Base-by-base conservation (phyloP, 1,140 invertebrate genomes). In the Nephotettix cincticeps region DNA sequence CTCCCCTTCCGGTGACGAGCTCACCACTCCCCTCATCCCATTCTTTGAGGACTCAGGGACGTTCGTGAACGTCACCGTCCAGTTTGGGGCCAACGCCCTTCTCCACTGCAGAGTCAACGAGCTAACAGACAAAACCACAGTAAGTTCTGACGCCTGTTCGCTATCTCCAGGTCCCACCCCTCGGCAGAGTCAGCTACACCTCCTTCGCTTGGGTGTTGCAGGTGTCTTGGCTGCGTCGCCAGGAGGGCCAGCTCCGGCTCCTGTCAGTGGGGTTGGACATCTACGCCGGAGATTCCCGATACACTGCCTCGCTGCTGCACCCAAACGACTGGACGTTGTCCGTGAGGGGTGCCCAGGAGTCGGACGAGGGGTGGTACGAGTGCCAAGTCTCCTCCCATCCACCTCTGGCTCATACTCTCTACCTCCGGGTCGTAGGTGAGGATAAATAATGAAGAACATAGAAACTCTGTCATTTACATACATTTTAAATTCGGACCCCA, bases 361-460 rank as follows among this genome's bases (percentile, higher is more conserved):
- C 90, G 70, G 93, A 96, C 80, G 89, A 88, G 19, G 93, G 93
- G 29, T 81, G 88, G 66, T 95, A 95, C 81, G 92, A 95, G 81
- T 95, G 93, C 80, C 93, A 95, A 84, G 90, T 95, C 17, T 93
- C 92, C 28, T 92, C 92, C 27, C 91, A 95, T 84, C 93, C 93
- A 61, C 91, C 92, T 69, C 90, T 90, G 21, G 93, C 91, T 81
- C 91, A 93, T 83, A 93, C 93, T 81, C 81, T 94, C 65, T 86
- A 88, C 73, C 86, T 95, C 71, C 89, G 89, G 78, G 92, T 95
- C 71, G 90, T 94, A 71, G 92, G 93, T 95, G 84, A 90, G 92
- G 84, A 51, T n/a, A n/a, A n/a, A n/a, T n/a, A n/a, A n/a, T n/a
- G n/a, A n/a, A n/a, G n/a, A n/a, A 28, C n/a, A n/a, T n/a, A n/a